Evolutionary conservation across 1,140 invertebrate genomes (phyloP).

Genomic region (Pomacea maculata): DNA sequence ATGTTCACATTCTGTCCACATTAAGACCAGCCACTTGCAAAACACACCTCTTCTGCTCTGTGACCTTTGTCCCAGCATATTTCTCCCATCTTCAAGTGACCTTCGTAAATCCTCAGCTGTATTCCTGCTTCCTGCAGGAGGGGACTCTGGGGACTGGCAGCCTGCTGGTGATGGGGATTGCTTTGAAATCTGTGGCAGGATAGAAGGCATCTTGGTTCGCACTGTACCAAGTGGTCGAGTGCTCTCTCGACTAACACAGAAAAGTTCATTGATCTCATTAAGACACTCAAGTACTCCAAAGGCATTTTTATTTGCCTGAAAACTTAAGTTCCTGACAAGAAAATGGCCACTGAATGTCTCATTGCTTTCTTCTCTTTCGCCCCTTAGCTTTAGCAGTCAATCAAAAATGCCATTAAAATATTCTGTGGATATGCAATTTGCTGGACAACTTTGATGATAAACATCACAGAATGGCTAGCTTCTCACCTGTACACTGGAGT

Average conservation of each 20-base stretch:
- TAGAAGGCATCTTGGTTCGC: conserved; percentile 36
- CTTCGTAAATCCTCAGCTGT: conserved; percentile 12
- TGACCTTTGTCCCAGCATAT: conserved; percentile 8
- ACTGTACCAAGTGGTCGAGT: conserved; percentile 41
- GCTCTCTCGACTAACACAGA: conserved; percentile 34
- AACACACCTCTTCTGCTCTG: conserved; percentile 4
- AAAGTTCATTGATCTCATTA: background rate
- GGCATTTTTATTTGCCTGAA: no score
- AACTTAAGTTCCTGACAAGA: no score
- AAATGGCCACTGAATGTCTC: no score
- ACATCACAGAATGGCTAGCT: background rate
- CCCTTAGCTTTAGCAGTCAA: no score
- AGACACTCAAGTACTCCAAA: no score
- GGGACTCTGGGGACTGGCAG: conserved; percentile 21
- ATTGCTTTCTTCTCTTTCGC: no score
- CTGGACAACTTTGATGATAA: background rate
- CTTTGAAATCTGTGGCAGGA: conserved; percentile 39
- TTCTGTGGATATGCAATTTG: no score
- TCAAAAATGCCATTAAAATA: no score
- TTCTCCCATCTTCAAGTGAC: conserved; percentile 25
- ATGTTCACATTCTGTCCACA: background rate
- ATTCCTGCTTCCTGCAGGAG: background rate
- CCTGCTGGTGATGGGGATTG: conserved; percentile 37
- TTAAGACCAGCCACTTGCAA: background rate
- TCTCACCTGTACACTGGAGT: conserved; percentile 34